A percentile compares a stretch with the other conserved stretches of the same genome.
Evolutionary conservation across 2,888 invertebrate species (phyloP).

Genomic region (Antheraea assamensis): DNA sequence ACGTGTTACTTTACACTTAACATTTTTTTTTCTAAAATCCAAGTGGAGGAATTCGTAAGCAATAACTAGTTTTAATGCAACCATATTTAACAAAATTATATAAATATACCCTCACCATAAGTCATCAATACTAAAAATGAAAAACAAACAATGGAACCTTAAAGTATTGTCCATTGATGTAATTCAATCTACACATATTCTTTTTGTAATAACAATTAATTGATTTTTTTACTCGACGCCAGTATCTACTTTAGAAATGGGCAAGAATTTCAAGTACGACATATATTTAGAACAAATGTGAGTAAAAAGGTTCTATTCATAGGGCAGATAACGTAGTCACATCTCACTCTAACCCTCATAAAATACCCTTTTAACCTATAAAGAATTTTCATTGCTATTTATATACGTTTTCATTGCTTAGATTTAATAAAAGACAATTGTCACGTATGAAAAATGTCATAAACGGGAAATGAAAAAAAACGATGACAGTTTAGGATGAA

Average conservation of each 20-base stretch:
- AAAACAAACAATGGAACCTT: neutral
- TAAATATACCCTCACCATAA: too few species aligned
- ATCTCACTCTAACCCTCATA: constrained; percentile 1
- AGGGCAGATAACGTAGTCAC: neutral
- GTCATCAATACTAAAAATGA: too few species aligned
- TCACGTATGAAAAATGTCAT: neutral
- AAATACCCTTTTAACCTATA: neutral
- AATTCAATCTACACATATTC: neutral
- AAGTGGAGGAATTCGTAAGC: too few species aligned
- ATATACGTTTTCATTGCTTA: neutral
- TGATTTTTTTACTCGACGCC: neutral
- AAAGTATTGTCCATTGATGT: neutral
- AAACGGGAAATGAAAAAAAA: neutral
- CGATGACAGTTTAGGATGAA: too few species aligned
- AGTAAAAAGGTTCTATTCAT: neutral
- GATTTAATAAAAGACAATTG: constrained; percentile 1
- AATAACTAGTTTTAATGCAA: too few species aligned
- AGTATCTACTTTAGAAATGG: neutral
- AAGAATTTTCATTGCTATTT: constrained; percentile 4
- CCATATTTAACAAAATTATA: too few species aligned
- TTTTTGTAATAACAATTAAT: neutral
- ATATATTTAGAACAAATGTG: neutral
- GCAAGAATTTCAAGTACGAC: neutral
- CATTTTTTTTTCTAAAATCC: too few species aligned
- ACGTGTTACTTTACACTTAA: too few species aligned